Conservation (phyloP, 2,888 invertebrate genomes). For the Chorisops tibialis region DNA sequence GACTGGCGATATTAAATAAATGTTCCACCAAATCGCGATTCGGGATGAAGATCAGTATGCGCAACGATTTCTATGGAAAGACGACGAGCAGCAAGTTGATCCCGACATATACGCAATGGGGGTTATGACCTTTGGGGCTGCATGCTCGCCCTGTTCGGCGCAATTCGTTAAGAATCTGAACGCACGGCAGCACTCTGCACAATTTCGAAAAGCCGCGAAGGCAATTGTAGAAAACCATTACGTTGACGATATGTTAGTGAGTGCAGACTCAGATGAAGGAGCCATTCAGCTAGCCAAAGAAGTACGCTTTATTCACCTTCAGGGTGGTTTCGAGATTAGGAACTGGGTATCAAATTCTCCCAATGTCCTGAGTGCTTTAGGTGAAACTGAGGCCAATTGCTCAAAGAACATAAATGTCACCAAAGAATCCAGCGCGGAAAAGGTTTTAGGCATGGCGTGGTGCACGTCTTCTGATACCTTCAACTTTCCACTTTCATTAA, state of each 20-base stretch:
- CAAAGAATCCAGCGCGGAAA: too few relatives aligned
- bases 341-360: slow-evolving; percentile 38
- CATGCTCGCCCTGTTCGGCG: slow-evolving; percentile 31
- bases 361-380: not conserved
- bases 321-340: slow-evolving; percentile 31
- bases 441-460: slow-evolving; percentile 33
- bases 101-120: slow-evolving; percentile 32
- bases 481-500: slow-evolving; percentile 29
- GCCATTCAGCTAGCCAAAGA: slow-evolving; percentile 32
- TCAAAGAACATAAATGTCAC: too few relatives aligned
- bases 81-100: slow-evolving; percentile 20
- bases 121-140: slow-evolving; percentile 35
- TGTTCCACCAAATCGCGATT: slow-evolving; percentile 38
- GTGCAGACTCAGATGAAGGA: slow-evolving; percentile 34
- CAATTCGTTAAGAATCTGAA: slow-evolving; percentile 34
- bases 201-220: slow-evolving; percentile 35
- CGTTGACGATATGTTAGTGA: slow-evolving; percentile 40
- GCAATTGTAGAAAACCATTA: slow-evolving; percentile 39
- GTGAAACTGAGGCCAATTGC: too few relatives aligned
- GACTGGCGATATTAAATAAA: slow-evolving; percentile 39
- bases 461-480: slow-evolving; percentile 32
- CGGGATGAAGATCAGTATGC: slow-evolving; percentile 38
- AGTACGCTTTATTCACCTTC: slow-evolving; percentile 28
- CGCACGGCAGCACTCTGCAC: slow-evolving; percentile 24
- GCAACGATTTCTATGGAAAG: slow-evolving; percentile 40